Evolutionary conservation across 2,113 vertebrate genomes (phyloP).

Genomic region (Miniopterus natalensis): DNA sequence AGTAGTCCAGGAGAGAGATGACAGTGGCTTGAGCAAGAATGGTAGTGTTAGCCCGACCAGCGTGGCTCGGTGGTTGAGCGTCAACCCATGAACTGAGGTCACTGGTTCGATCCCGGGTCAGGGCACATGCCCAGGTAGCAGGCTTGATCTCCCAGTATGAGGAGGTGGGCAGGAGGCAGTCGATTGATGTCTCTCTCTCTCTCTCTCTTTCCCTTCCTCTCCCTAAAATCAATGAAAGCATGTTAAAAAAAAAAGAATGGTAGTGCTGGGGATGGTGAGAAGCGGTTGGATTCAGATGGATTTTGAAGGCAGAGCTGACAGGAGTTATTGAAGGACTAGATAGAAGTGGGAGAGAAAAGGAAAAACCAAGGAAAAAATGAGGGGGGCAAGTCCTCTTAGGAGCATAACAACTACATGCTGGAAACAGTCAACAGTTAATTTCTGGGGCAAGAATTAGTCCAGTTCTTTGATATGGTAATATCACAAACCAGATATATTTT

Average conservation of each 20-base stretch:
- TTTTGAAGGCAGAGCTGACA: not conserved
- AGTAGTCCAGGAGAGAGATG: not conserved
- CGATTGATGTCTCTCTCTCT: too few species aligned
- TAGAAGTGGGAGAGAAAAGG: not conserved
- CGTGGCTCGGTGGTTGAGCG: too few species aligned
- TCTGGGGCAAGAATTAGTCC: slow-evolving; percentile 40
- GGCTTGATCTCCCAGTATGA: too few species aligned
- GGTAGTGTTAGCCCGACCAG: not conserved
- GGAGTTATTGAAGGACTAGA: not conserved
- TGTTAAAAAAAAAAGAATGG: too few species aligned
- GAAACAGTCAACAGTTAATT: slow-evolving; percentile 13
- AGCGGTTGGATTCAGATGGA: not conserved
- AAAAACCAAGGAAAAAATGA: not conserved
- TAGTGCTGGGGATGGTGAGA: not conserved
- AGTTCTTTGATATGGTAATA: slow-evolving; percentile 2
- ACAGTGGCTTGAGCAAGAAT: not conserved
- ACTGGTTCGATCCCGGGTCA: too few species aligned
- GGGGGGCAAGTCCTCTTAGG: not conserved
- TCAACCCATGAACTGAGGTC: too few species aligned
- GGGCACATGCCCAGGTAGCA: too few species aligned
- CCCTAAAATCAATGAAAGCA: too few species aligned
- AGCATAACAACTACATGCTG: not conserved
- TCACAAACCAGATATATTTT: not conserved
- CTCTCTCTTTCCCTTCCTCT: too few species aligned
- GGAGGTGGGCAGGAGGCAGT: too few species aligned